These are phyloP conservation scores for Pycnonotus jocosus DNA, from an alignment of 2,113 vertebrate genomes.

Conservation along the genomic window DNA sequence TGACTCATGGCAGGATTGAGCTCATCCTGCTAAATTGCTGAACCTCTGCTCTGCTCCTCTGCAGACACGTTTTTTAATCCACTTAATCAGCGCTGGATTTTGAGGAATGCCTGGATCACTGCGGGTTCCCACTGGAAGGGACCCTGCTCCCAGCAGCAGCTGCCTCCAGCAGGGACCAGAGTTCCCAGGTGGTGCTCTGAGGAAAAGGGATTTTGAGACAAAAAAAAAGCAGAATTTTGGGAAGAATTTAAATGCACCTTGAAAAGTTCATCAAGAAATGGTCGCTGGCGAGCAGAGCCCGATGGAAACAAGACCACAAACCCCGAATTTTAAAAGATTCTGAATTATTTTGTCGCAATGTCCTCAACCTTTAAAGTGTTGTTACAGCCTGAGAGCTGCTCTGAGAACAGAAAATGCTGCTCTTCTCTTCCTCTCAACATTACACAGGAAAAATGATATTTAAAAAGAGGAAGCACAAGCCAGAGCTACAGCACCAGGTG, in stretches of 20 bases:
- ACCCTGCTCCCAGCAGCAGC: background rate
- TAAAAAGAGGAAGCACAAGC: background rate
- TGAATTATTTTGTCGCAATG: background rate
- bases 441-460: background rate
- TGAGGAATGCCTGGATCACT: background rate
- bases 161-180: background rate
- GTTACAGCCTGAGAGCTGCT: background rate
- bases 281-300: background rate
- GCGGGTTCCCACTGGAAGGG: background rate
- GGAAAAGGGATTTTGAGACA: background rate
- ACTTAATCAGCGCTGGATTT: background rate
- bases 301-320: background rate
- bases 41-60: background rate
- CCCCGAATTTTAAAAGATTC: background rate
- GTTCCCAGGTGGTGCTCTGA: background rate
- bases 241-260: background rate
- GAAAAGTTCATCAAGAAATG: background rate
- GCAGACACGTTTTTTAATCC: background rate
- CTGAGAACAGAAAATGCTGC: background rate
- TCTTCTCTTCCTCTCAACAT: background rate
- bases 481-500: background rate
- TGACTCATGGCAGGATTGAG: conserved; percentile 44
- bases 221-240: background rate
- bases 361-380: background rate
- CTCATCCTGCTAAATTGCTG: conserved; percentile 19